phyloP scores from a whole-genome alignment of 2,797 vertebrate species.

The Alectoris magna region DNA sequence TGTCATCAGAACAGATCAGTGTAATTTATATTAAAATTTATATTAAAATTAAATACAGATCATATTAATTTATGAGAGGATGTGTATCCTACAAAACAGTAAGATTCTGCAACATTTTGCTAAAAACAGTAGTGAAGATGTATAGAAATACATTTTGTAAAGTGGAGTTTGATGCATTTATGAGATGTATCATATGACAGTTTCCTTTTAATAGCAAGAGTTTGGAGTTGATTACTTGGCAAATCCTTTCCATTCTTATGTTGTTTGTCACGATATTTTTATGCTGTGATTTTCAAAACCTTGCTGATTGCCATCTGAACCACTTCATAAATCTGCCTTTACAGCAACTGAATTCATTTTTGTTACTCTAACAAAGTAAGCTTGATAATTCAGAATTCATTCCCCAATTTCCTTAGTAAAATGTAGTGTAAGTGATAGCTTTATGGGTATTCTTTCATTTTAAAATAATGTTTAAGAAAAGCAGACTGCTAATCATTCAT shows the following conservation, averaged over 20 bases:
- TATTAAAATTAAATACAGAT: not conserved
- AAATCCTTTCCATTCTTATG: slow-evolving; percentile 30
- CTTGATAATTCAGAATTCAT: not conserved
- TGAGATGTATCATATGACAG: not conserved
- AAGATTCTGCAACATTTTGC: not conserved
- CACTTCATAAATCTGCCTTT: slow-evolving; percentile 48
- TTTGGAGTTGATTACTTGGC: slow-evolving; percentile 49
- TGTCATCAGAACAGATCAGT: not conserved
- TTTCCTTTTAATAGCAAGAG: slow-evolving; percentile 14
- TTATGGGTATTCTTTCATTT: not conserved
- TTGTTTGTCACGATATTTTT: slow-evolving; percentile 44
- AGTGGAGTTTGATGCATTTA: not conserved
- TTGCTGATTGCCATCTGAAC: slow-evolving; percentile 43
- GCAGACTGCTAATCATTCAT: not conserved
- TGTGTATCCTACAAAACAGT: not conserved
- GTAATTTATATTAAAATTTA: not conserved
- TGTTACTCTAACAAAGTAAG: not conserved
- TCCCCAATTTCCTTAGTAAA: not conserved
- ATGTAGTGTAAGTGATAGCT: not conserved
- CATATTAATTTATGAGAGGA: not conserved
- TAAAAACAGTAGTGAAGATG: not conserved
- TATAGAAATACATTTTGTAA: slow-evolving; percentile 5
- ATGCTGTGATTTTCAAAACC: slow-evolving; percentile 50
- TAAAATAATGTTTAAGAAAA: not conserved
- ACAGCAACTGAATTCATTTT: slow-evolving; percentile 32